Base-by-base conservation (phyloP, 2,888 invertebrate genomes). In the Caradrina kadenii region DNA sequence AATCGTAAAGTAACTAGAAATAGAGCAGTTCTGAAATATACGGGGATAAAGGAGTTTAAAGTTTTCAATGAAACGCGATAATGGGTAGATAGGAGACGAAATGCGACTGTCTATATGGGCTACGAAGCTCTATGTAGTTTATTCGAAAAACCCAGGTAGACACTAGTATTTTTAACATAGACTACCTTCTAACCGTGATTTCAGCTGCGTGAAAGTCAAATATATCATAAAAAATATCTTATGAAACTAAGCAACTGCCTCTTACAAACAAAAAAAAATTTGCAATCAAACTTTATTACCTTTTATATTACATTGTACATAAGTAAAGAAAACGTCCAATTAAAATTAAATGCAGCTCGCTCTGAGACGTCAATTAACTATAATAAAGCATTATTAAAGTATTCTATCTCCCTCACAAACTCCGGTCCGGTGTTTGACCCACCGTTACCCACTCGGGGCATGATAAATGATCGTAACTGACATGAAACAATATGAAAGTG, bases 391-490 rank as follows among this genome's bases (percentile, higher is more conserved):
- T 62, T 78, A 74, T 55, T 53, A 76, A 66, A 79, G 66, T 79
- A 69, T 74, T 72, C 19, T 55, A 26, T 50, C 49, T 17, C 22
- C 63, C 52, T 52, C 54, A 52, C 63, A 76, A 72, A 70, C 69
- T 73, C 61, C 59, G 56, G 68, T 60, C 59, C 67, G 62, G 67
- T 69, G 73, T 73, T 79, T 81, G 81, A 82, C 81, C 86, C 80
- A 75, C 83, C 84, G 86, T 86, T 87, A 87, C 85, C 83, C 87
- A 81, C 85, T 85, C 80, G 73, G 73, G 80, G 66, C 60, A 72
- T 89, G 90, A 90, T 89, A 87, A 88, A 90, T 90, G 89, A 87
- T 86, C 81, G 77, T n/a, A 78, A 81, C 82, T 87, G 87, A 88
- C 89, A 83, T 85, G 86, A 86, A 88, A 88, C 88, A 86, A 80